Evolutionary conservation across 2,888 invertebrate species (phyloP).

Genomic region (Tanytarsus gracilentus): DNA sequence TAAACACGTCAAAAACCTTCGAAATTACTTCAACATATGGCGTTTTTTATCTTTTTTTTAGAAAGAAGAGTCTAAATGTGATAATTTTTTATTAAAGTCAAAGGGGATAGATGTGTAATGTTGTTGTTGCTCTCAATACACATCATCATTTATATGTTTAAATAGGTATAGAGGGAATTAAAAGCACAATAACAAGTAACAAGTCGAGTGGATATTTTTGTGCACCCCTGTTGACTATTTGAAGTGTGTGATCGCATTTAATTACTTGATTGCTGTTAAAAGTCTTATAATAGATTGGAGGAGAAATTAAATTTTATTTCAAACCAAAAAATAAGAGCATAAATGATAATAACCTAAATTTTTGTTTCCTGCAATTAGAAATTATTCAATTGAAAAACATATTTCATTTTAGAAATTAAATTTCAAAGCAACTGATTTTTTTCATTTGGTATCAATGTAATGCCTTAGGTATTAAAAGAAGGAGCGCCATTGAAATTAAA

Average conservation of each 20-base stretch:
- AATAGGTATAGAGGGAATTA: too few relatives aligned
- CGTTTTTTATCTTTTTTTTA: not conserved
- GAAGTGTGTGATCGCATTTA: not conserved
- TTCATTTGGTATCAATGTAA: too few relatives aligned
- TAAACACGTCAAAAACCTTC: constrained; percentile 16
- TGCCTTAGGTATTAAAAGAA: too few relatives aligned
- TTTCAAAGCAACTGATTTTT: too few relatives aligned
- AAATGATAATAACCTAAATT: too few relatives aligned
- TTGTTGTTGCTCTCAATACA: not conserved
- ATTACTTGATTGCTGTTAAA: constrained; percentile 15
- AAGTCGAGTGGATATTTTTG: not conserved
- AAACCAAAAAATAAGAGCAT: constrained; percentile 2
- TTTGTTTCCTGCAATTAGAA: too few relatives aligned
- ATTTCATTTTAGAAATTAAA: too few relatives aligned
- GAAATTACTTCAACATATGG: constrained; percentile 12
- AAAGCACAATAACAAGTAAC: too few relatives aligned
- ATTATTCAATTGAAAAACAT: not conserved
- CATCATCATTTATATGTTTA: not conserved
- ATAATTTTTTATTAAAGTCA: constrained; percentile 7
- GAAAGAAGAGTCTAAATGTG: not conserved
- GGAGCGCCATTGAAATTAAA: too few relatives aligned
- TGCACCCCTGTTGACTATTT: not conserved
- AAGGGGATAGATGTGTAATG: constrained; percentile 1
- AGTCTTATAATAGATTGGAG: not conserved
- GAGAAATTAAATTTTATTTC: not conserved